Evolutionary conservation across 2,797 vertebrate species (phyloP), one percentile per base, ranked within the genome.

Genomic region (Manis crassicaudata): DNA sequence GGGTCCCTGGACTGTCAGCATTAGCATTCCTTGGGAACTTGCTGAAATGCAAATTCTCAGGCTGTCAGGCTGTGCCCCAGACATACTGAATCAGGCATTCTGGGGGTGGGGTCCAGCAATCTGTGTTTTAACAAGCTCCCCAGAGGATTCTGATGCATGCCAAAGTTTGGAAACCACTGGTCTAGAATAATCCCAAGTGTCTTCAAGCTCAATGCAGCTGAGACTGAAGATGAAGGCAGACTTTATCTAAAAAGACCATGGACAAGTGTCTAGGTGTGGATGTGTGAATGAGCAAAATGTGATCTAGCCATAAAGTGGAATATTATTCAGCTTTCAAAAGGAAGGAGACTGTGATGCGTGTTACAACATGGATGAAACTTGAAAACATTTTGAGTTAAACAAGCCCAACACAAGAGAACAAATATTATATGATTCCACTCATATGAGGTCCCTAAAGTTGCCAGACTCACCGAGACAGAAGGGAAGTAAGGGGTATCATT

Each of bases 1-100:
- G 29, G 37, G 65, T 54, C 17, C 25, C 63, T 35, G 6, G 37
- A 35, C 63, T 54, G 43, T 13, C 6, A 56, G 11, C 40, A 58
- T 7, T 46, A 1, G 20, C 5, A 70, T 6, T 23, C 60, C 20
- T 5, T 37, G 43, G 16, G 32, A 90, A 52, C 7, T 56, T 52
- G 16, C 29, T 37, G 40, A 85, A 52, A 58, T 52, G 32, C 29
- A 67, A 3, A 85, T 84, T 56, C 50, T 65, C n/a, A 37, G 73
- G n/a, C 27, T 21, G 13, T 0, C n/a, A 37, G 73, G n/a, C 32
- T 21, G 13, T 0, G 1, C 8, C 4, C 11, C 35, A 76, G 3
- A 60, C 16, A 7, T 37, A 25, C 6, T 65, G 79, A 93, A 62
- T 70, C n/a, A 87, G 75, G 70, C 86, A 75, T 6, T 29, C 62